phyloP scores from a whole-genome alignment of 35 echinoderm and acorn worm genomes.

The Eucidaris tribuloides region DNA sequence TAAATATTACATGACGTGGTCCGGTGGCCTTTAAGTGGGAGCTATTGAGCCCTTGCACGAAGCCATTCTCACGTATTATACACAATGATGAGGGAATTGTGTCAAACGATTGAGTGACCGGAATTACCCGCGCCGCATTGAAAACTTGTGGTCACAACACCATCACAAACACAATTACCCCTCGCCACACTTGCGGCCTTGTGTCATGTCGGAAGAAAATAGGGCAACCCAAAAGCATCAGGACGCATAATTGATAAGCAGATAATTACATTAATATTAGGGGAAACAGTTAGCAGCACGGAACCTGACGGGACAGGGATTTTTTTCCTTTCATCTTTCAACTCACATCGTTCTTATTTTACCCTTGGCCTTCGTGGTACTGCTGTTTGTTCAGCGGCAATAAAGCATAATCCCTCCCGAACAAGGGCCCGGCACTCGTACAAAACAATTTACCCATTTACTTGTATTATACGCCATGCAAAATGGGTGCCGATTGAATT shows the following conservation, averaged over 20 bases:
- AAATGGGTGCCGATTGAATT: too few species aligned
- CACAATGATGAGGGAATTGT: too few species aligned
- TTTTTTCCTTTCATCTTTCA: background rate
- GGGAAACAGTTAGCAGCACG: background rate
- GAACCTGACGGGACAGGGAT: background rate
- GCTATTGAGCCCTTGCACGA: too few species aligned
- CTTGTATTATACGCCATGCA: too few species aligned
- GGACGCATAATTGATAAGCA: conserved; percentile 29
- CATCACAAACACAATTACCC: conserved; percentile 17
- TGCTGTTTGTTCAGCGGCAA: conserved; percentile 11
- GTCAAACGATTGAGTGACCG: too few species aligned
- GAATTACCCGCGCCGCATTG: too few species aligned
- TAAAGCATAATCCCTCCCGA: background rate
- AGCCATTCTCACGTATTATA: too few species aligned
- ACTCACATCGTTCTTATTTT: background rate
- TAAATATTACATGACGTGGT: too few species aligned
- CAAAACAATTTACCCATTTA: background rate
- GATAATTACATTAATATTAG: conserved; percentile 35
- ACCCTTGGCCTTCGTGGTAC: conserved; percentile 7
- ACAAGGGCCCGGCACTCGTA: background rate
- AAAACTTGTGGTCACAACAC: too few species aligned
- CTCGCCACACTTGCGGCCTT: conserved; percentile 17
- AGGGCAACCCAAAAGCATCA: conserved; percentile 17
- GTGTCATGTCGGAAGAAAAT: conserved; percentile 26
- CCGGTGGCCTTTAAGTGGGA: too few species aligned